Evolutionary conservation across 2,113 vertebrate genomes (phyloP).

Genomic region (Motacilla tschutschensis): DNA sequence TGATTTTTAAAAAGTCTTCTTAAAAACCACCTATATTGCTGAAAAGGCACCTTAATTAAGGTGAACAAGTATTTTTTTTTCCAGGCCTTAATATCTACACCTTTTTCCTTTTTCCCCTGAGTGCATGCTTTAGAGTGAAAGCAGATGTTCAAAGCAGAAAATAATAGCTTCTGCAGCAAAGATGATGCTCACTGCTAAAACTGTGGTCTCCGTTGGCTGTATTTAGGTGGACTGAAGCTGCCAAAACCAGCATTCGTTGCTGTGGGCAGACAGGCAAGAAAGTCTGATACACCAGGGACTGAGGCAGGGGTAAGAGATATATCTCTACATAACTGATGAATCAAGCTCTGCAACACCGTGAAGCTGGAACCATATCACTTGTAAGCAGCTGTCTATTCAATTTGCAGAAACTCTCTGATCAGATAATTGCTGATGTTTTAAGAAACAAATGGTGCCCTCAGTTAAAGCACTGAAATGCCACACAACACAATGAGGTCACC

Average conservation of each 20-base stretch:
- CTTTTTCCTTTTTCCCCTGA: background rate
- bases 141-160: slow-evolving; percentile 30
- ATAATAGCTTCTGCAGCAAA: slow-evolving; percentile 23
- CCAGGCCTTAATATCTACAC: background rate
- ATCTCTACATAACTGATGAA: background rate
- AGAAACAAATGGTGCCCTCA: background rate
- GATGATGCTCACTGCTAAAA: slow-evolving; percentile 20
- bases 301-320: background rate
- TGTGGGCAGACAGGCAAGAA: slow-evolving; percentile 34
- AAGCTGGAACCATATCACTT: background rate
- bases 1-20: background rate
- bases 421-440: background rate
- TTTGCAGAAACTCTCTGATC: slow-evolving; percentile 22
- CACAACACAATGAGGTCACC: background rate
- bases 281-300: background rate
- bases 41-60: background rate
- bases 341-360: background rate
- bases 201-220: slow-evolving; percentile 29
- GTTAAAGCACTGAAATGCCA: background rate
- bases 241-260: slow-evolving; percentile 46
- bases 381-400: background rate
- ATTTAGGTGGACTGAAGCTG: background rate
- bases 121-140: slow-evolving; percentile 3
- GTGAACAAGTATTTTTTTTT: slow-evolving; percentile 34
- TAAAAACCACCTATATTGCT: background rate